These are phyloP conservation scores for Martes flavigula DNA, from an alignment of 2,797 vertebrate species.

Conservation along the genomic window DNA sequence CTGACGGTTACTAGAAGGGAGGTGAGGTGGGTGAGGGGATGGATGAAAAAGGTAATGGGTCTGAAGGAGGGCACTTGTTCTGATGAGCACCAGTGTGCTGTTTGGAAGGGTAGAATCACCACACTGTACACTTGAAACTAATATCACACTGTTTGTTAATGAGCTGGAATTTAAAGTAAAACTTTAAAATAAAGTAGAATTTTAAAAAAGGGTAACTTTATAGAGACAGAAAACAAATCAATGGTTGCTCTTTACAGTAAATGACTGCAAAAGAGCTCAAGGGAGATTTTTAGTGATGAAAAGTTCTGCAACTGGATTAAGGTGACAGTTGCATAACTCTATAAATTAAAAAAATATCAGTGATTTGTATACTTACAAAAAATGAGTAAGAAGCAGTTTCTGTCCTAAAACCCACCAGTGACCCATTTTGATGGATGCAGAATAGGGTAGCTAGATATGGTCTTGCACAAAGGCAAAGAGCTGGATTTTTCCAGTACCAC, in stretches of 20 bases:
- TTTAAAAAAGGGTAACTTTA: not conserved
- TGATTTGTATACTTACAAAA: not conserved
- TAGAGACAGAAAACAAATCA: constrained; percentile 26
- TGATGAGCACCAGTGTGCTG: not conserved
- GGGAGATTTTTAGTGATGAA: not conserved
- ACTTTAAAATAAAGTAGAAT: not conserved
- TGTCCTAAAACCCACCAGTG: not conserved
- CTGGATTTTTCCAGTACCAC: not conserved
- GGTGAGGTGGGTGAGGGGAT: not conserved
- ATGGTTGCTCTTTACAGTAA: not conserved
- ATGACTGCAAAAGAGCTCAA: not conserved
- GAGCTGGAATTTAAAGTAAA: not conserved
- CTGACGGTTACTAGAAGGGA: not conserved
- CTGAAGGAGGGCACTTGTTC: not conserved
- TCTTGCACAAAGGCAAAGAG: not conserved
- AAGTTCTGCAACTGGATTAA: not conserved
- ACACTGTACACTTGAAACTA: not conserved
- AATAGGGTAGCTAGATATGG: not conserved
- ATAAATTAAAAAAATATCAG: not conserved
- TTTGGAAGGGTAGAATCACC: not conserved
- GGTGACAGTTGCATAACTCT: not conserved
- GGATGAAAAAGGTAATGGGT: not conserved
- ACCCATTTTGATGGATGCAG: not conserved
- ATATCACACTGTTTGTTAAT: not conserved
- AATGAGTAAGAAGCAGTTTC: not conserved